A percentile compares a stretch with the other conserved stretches of the same genome.
Conservation (phyloP, 1,140 invertebrate genomes). For the Polypedilum pembai region DNA sequence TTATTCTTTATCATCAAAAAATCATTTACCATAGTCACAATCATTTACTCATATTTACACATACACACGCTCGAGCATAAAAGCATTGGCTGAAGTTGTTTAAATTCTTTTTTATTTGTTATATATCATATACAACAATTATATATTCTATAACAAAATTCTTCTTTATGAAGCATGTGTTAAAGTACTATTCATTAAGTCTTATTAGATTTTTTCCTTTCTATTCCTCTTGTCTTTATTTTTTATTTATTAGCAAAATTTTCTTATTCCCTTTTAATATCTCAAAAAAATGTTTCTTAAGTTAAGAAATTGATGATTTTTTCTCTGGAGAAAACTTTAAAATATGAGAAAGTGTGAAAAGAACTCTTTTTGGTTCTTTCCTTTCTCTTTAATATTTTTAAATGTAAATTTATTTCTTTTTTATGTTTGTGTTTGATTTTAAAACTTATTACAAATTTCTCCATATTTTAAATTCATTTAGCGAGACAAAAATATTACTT, state of each 20-base stretch:
- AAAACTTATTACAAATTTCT: not conserved
- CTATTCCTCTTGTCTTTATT: not conserved
- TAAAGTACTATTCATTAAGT: constrained; percentile 13
- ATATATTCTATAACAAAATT: not conserved
- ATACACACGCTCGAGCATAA: too few species aligned
- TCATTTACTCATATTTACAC: too few species aligned
- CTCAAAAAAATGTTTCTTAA: not conserved
- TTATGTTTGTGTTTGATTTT: constrained; percentile 19
- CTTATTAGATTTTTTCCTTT: not conserved
- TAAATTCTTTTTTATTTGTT: too few species aligned
- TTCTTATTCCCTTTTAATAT: too few species aligned
- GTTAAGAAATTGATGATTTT: not conserved
- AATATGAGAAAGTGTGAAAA: not conserved
- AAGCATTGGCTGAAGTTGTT: too few species aligned
- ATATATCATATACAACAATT: too few species aligned
- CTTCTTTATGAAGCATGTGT: not conserved
- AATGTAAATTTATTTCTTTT: not conserved
- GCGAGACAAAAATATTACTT: too few species aligned
- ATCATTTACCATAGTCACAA: not conserved
- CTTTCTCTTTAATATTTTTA: not conserved
- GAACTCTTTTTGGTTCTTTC: not conserved
- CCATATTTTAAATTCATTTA: too few species aligned
- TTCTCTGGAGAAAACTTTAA: not conserved
- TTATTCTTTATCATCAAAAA: not conserved
- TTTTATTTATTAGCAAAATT: constrained; percentile 8